Evolutionary conservation across 2,797 vertebrate species (phyloP).

Genomic region (Decapterus maruadsi): DNA sequence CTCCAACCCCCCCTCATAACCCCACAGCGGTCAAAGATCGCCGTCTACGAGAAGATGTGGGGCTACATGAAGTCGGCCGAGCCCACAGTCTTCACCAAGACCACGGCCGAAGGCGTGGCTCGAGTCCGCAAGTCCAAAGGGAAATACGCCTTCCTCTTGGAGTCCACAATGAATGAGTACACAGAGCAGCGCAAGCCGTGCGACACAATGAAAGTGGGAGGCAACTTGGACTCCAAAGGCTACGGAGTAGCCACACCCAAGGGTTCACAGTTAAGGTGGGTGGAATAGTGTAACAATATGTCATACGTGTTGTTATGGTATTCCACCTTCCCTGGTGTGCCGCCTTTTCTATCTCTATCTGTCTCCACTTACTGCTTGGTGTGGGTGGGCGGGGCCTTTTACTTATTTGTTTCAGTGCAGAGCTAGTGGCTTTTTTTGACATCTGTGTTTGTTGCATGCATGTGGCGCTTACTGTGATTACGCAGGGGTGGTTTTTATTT

Average conservation of each 20-base stretch:
- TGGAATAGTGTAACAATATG: constrained; percentile 99
- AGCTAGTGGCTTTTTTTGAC: constrained; percentile 48
- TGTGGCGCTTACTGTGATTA: constrained; percentile 34
- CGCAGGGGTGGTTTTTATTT: constrained; percentile 47
- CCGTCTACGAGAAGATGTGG: constrained; percentile 99
- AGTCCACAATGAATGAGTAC: constrained; percentile 98
- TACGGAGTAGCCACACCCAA: constrained; percentile 97
- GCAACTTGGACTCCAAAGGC: constrained; percentile 98
- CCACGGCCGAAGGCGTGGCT: constrained; percentile 94
- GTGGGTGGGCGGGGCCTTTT: constrained; percentile 45
- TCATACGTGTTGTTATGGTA: constrained; percentile 98
- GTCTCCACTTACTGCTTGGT: constrained; percentile 43
- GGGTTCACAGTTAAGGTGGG: constrained; percentile 99
- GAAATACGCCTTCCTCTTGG: constrained; percentile 97
- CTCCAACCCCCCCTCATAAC: constrained; percentile 16
- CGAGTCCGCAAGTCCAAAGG: constrained; percentile 97
- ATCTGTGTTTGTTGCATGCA: constrained; percentile 67
- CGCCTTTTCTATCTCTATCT: constrained; percentile 81
- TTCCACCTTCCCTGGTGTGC: constrained; percentile 98
- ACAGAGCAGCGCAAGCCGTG: constrained; percentile 96
- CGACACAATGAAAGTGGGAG: constrained; percentile 99
- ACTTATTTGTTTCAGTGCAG: constrained; percentile 28
- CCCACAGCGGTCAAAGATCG: constrained; percentile 95
- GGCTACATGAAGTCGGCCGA: constrained; percentile 97
- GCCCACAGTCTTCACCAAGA: constrained; percentile 96